Conservation (phyloP, 2,113 vertebrate genomes). For the Dicaeum eximium region DNA sequence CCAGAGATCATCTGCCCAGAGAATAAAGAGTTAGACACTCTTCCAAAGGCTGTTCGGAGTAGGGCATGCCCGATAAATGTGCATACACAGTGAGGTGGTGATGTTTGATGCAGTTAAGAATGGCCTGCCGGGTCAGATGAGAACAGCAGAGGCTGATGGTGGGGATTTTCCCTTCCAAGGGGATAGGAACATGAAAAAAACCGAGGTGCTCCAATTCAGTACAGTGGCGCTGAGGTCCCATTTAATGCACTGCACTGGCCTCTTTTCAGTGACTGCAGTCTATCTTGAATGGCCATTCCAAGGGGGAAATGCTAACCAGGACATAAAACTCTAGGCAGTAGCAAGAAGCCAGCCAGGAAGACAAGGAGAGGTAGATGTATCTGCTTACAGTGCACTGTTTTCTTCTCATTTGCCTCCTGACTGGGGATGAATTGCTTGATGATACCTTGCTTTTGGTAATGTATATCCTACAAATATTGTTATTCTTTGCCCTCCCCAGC, state of each 20-base stretch:
- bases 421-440: neutral
- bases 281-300: neutral
- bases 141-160: neutral
- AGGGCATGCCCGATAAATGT: neutral
- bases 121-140: neutral
- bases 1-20: neutral
- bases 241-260: neutral
- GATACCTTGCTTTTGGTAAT: neutral
- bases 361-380: neutral
- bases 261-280: neutral
- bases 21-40: neutral
- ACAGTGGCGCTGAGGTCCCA: neutral
- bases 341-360: neutral
- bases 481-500: neutral
- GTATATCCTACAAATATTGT: fast-evolving
- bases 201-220: neutral
- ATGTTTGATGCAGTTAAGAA: neutral
- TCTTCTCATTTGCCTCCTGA: neutral
- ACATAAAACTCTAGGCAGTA: neutral
- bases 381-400: neutral
- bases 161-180: neutral
- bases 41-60: neutral
- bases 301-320: neutral
- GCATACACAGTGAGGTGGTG: neutral
- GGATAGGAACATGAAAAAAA: neutral